A percentile compares a stretch with the other conserved stretches of the same genome.
Evolutionary conservation across 2,888 invertebrate species (phyloP).

Genomic region (Malachius bipustulatus): DNA sequence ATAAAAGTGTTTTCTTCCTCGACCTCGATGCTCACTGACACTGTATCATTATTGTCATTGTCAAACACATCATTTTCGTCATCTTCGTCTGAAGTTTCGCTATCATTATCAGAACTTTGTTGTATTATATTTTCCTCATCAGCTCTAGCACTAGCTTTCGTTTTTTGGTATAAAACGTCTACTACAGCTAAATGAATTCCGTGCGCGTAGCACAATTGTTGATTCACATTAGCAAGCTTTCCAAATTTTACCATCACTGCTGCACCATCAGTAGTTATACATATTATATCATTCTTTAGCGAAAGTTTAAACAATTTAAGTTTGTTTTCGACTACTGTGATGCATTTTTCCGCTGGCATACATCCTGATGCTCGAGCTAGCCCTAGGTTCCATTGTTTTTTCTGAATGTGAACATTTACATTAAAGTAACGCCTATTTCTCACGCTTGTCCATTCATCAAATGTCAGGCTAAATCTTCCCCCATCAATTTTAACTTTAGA

Average conservation of each 20-base stretch:
- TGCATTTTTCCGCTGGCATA: slow-evolving; percentile 19
- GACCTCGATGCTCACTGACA: too few relatives aligned
- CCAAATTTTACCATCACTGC: slow-evolving; percentile 24
- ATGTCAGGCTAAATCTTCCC: too few relatives aligned
- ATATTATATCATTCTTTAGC: slow-evolving; percentile 23
- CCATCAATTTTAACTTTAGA: too few relatives aligned
- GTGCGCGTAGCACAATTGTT: slow-evolving; percentile 19
- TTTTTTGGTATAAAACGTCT: slow-evolving; percentile 7
- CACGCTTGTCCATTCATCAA: too few relatives aligned
- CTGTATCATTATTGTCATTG: too few relatives aligned
- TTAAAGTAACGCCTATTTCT: too few relatives aligned
- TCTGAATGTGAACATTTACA: too few relatives aligned
- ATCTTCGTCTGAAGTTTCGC: not conserved
- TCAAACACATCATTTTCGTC: slow-evolving; percentile 4
- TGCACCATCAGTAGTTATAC: slow-evolving; percentile 24
- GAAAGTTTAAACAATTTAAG: slow-evolving; percentile 17
- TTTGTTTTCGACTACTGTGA: slow-evolving; percentile 17
- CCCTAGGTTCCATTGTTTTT: slow-evolving; percentile 17
- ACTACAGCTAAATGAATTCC: slow-evolving; percentile 8
- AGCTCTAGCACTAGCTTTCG: slow-evolving; percentile 2
- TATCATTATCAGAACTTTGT: not conserved
- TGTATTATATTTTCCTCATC: slow-evolving; percentile 3
- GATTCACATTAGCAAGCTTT: slow-evolving; percentile 17
- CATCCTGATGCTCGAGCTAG: slow-evolving; percentile 19
- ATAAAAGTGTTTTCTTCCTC: too few relatives aligned